These are phyloP conservation scores for Lagocephalus sceleratus DNA, from an alignment of 2,797 vertebrate species.

Conservation along the genomic window DNA sequence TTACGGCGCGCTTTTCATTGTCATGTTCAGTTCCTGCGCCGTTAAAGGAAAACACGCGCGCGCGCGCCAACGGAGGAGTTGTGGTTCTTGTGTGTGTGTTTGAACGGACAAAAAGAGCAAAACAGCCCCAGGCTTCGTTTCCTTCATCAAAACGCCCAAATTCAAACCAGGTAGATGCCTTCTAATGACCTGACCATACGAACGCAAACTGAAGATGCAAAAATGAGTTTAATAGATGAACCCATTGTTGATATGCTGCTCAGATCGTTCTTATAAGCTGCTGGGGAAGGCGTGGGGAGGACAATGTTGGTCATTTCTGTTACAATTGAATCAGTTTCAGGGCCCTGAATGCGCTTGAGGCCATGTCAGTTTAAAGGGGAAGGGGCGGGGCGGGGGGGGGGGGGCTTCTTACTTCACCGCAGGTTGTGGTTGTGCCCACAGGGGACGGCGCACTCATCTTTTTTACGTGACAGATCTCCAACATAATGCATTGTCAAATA, in stretches of 20 bases:
- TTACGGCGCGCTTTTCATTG: conserved; percentile 36
- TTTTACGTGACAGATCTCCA: conserved; percentile 77
- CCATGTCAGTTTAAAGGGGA: conserved; percentile 41
- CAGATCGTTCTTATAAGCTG: conserved; percentile 37
- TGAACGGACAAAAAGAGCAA: conserved; percentile 31
- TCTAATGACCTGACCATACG: conserved; percentile 18
- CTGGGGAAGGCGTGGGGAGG: conserved; percentile 28
- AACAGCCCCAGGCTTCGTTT: conserved; percentile 38
- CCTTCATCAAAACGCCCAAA: conserved; percentile 36
- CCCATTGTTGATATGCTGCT: neutral
- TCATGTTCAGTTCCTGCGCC: conserved; percentile 23
- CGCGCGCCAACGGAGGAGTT: neutral
- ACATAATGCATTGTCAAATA: conserved; percentile 82
- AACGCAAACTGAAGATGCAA: neutral
- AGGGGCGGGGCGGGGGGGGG: conserved; percentile 41
- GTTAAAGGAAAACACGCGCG: neutral
- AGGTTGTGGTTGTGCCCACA: conserved; percentile 61
- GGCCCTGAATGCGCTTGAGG: neutral
- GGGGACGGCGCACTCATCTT: conserved; percentile 61
- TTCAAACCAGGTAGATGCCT: conserved; percentile 41
- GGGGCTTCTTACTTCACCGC: conserved; percentile 45
- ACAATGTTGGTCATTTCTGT: conserved; percentile 17
- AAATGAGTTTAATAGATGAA: neutral
- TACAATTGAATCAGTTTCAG: too few species aligned
- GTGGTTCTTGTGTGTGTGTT: neutral